These are phyloP conservation scores for Labeo rohita DNA, from an alignment of 2,113 vertebrate genomes.

Conservation along the genomic window DNA sequence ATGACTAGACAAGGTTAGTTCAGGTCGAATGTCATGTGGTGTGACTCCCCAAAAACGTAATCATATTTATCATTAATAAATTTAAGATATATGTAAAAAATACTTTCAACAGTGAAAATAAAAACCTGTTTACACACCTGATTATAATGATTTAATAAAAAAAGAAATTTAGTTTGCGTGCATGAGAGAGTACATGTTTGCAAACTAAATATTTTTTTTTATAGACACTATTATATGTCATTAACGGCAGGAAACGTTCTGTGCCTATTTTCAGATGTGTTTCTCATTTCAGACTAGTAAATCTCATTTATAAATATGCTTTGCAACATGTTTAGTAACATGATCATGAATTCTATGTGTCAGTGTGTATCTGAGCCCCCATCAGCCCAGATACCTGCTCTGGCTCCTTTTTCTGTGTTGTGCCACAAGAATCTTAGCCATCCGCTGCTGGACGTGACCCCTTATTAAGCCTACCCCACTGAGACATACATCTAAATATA, in stretches of 20 bases:
- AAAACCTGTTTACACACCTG: neutral
- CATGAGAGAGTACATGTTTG: neutral
- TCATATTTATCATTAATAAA: neutral
- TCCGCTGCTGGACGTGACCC: slow-evolving; percentile 39
- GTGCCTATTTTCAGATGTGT: neutral
- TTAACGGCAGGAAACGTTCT: neutral
- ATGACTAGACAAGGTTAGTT: neutral
- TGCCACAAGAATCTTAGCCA: slow-evolving; percentile 41
- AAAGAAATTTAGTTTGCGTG: no score
- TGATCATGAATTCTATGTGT: neutral
- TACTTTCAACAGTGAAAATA: no score
- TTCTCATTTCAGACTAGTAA: neutral
- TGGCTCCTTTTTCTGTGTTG: slow-evolving; percentile 19
- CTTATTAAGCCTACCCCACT: slow-evolving; percentile 17
- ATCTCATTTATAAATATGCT: neutral
- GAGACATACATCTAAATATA: slow-evolving; percentile 49
- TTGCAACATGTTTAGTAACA: neutral
- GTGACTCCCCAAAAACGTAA: neutral
- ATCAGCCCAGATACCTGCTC: neutral
- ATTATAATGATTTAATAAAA: neutral
- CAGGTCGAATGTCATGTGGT: neutral
- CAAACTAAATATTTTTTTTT: neutral
- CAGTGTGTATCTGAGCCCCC: neutral
- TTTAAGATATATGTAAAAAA: neutral
- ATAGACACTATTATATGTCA: neutral